These are phyloP conservation scores for Araneus ventricosus DNA, from an alignment of 1,140 invertebrate genomes.

Conservation along the genomic window DNA sequence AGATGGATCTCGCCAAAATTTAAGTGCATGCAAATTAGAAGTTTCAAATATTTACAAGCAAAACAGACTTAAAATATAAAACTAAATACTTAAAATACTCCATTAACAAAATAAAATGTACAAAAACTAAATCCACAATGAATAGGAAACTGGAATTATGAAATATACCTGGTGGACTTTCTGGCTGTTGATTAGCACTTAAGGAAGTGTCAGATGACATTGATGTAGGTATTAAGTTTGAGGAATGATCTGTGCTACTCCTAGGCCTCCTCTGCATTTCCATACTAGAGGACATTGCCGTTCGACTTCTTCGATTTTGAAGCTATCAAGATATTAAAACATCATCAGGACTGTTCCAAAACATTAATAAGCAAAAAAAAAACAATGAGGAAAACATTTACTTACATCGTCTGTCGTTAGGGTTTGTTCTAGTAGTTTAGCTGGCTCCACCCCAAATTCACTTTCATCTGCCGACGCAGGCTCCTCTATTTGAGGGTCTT, in stretches of 20 bases:
- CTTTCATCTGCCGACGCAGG: constrained; percentile 60
- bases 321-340: background rate
- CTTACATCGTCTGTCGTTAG: constrained; percentile 76
- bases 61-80: too few relatives aligned
- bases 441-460: constrained; percentile 74
- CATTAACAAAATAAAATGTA: too few relatives aligned
- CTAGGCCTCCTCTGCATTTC: constrained; percentile 62
- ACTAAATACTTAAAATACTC: too few relatives aligned
- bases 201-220: constrained; percentile 55
- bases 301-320: constrained; percentile 14
- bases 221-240: constrained; percentile 60
- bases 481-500: constrained; percentile 72
- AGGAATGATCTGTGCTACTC: constrained; percentile 69
- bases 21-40: too few relatives aligned
- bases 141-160: too few relatives aligned
- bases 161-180: constrained; percentile 56
- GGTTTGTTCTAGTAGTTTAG: constrained; percentile 76
- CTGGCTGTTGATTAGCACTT: constrained; percentile 60
- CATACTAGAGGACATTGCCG: constrained; percentile 30
- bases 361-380: constrained; percentile 74
- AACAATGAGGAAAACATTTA: background rate
- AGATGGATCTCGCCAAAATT: too few relatives aligned
- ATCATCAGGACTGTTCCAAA: constrained; percentile 76
- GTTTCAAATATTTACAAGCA: too few relatives aligned
- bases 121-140: too few relatives aligned